Base-by-base conservation (phyloP, 2,797 vertebrate species). In the Serranus cabrilla region DNA sequence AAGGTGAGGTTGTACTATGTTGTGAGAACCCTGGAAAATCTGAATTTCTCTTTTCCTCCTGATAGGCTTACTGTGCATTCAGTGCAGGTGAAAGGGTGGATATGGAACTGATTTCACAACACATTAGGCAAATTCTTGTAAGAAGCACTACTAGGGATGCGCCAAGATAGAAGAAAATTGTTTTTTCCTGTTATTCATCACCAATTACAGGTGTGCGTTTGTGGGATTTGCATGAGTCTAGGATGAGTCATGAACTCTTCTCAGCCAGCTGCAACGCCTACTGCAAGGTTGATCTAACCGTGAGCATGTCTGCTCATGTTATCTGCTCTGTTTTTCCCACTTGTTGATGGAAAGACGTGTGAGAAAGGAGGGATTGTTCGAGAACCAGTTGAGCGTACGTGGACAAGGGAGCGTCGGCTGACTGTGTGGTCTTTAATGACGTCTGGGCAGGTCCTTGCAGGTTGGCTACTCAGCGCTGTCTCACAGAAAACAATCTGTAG, bases 361-460 rank as follows among this genome's bases (percentile, higher is more conserved):
- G 56, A 77, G 74, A 86, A 84, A 63, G 55, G 17, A 65, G 78
- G 60, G 75, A 80, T 87, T 81, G 85, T 83, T 84, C 46, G 34
- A 20, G 78, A 83, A 82, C 76, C 79, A 65, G 82, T 88, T 55
- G 62, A 69, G 60, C 20, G 54, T 67, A 63, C 18, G 18, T 14
- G 63, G 56, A 81, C 25, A 39, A 75, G 83, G 75, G 74, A 65
- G 76, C 8, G 67, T 47, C 23, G 52, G 43, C 87, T 75, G 79
- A 79, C 77, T 89, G 89, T 90, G 90, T 91, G 88, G 89, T 90
- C 90, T 80, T 57, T 73, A 71, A 81, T 62, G 83, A 76, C 47
- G 52, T 71, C 66, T 16, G 71, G 84, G 85, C 93, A 92, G 79
- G 93, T 89, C 81, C 51, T 62, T 55, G 88, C 93, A 93, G 81